phyloP scores from a whole-genome alignment of 2,888 invertebrate genomes.

The Chironomus riparius region DNA sequence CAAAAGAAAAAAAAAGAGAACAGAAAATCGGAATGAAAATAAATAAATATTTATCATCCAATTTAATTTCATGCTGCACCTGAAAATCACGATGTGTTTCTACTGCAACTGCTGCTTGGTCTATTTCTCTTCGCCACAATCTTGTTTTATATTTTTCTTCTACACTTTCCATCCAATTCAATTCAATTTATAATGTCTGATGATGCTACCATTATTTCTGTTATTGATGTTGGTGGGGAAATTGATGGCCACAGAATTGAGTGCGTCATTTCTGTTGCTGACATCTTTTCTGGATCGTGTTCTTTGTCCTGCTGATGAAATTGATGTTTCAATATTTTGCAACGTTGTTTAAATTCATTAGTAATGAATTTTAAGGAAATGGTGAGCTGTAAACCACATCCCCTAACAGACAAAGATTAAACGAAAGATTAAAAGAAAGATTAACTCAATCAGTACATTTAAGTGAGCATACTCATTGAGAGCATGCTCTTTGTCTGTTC shows the following conservation, averaged over 20 bases:
- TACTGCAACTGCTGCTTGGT: too few relatives aligned
- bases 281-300: neutral
- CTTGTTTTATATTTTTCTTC: too few relatives aligned
- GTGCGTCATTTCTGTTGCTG: neutral
- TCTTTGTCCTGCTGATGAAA: too few relatives aligned
- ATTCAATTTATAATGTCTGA: neutral
- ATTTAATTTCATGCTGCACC: conserved; percentile 16
- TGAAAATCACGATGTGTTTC: conserved; percentile 14
- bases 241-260: neutral
- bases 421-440: too few relatives aligned
- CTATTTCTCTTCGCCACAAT: neutral
- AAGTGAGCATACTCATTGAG: too few relatives aligned
- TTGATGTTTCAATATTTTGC: too few relatives aligned
- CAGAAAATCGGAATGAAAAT: neutral
- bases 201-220: neutral
- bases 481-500: too few relatives aligned
- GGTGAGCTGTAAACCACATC: too few relatives aligned
- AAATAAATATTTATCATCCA: conserved; percentile 20
- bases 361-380: too few relatives aligned
- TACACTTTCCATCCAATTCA: neutral
- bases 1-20: neutral
- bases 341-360: too few relatives aligned
- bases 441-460: too few relatives aligned
- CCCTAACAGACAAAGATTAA: too few relatives aligned
- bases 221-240: neutral